Conservation (phyloP, 2,113 vertebrate genomes). For the Balaeniceps rex region DNA sequence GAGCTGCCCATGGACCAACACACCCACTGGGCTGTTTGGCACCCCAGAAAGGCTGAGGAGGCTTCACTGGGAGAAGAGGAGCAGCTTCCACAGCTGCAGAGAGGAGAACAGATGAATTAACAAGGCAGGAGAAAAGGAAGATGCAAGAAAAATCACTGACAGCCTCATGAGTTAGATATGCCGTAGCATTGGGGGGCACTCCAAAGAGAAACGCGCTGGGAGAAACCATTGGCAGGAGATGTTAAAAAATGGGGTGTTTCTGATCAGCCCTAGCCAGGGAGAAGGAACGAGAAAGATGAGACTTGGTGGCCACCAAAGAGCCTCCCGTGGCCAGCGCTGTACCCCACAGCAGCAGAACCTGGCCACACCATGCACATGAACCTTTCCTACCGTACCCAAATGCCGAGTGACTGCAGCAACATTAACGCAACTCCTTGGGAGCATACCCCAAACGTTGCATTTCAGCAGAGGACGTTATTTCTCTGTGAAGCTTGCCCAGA, state of each 20-base stretch:
- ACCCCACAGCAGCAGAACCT: not conserved
- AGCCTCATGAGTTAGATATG: not conserved
- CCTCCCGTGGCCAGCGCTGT: rapidly evolving
- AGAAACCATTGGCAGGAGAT: not conserved
- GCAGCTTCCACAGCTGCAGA: not conserved
- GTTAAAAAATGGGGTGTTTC: rapidly evolving
- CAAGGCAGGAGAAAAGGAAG: not conserved
- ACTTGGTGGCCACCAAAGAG: not conserved
- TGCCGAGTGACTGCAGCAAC: not conserved
- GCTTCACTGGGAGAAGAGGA: rapidly evolving
- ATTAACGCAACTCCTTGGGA: not conserved
- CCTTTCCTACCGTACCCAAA: not conserved
- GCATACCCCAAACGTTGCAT: rapidly evolving
- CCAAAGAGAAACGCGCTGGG: rapidly evolving
- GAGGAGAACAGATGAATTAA: not conserved
- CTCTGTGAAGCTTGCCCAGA: not conserved
- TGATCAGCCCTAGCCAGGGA: not conserved
- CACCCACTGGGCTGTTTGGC: no score
- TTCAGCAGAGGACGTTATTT: not conserved
- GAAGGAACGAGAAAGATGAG: not conserved
- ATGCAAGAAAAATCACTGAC: not conserved
- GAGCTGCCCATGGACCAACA: not conserved
- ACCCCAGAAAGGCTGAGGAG: not conserved
- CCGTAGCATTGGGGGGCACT: not conserved
- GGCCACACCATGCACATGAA: rapidly evolving